Conservation (phyloP, 2,113 vertebrate species). For the Paramisgurnus dabryanus region DNA sequence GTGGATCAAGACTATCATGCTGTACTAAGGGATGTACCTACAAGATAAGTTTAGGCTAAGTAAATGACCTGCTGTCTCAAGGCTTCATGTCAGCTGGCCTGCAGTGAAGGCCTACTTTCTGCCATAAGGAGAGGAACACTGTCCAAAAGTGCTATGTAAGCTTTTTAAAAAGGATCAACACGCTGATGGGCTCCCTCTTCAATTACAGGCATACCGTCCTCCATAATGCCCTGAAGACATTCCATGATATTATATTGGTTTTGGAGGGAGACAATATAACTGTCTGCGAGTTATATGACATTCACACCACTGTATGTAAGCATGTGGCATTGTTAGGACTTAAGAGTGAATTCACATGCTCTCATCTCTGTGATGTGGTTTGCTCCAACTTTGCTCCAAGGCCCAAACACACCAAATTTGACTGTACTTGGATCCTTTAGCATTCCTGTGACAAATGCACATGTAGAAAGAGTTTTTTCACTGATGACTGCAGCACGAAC, state of each 20-base stretch:
- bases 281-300: constrained; percentile 46
- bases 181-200: constrained; percentile 22
- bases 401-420: constrained; percentile 49
- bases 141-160: constrained; percentile 34
- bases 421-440: constrained; percentile 48
- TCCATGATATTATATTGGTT: constrained; percentile 41
- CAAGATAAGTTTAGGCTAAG: constrained; percentile 35
- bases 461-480: constrained; percentile 52
- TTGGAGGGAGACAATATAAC: constrained; percentile 41
- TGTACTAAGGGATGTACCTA: constrained; percentile 33
- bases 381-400: constrained; percentile 31
- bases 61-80: constrained; percentile 42
- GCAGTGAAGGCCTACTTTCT: constrained; percentile 46
- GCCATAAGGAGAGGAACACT: constrained; percentile 44
- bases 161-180: constrained; percentile 45
- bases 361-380: constrained; percentile 37
- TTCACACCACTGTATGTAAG: constrained; percentile 25
- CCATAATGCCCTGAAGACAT: constrained; percentile 44
- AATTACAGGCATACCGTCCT: constrained; percentile 41
- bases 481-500: constrained; percentile 42
- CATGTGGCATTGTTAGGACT: constrained; percentile 36
- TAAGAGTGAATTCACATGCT: constrained; percentile 47
- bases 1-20: constrained; percentile 34
- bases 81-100: constrained; percentile 41
- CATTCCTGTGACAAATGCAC: constrained; percentile 41